These are phyloP conservation scores for Cygnus buccinator DNA, from an alignment of 2,113 vertebrate genomes.

Conservation along the genomic window DNA sequence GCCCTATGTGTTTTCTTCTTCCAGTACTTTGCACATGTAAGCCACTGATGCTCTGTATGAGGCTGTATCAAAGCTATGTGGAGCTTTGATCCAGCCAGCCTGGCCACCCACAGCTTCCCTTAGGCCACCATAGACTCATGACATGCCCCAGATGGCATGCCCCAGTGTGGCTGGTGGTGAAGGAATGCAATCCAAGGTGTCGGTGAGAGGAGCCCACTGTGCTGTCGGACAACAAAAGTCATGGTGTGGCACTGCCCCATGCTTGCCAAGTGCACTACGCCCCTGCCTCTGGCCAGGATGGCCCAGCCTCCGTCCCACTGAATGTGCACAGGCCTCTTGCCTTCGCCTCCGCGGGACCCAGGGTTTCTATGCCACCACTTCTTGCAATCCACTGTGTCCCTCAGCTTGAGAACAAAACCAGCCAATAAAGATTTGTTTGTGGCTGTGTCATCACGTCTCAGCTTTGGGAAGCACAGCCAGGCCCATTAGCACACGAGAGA, in stretches of 20 bases:
- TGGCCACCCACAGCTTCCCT: background rate
- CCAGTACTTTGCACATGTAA: background rate
- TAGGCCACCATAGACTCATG: no score
- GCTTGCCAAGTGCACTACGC: background rate
- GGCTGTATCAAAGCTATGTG: background rate
- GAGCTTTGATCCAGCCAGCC: rapidly evolving
- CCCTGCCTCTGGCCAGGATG: background rate
- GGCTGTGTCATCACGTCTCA: background rate
- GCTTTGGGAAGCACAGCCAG: background rate
- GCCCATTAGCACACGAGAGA: background rate
- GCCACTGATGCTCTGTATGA: background rate
- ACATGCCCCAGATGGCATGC: no score
- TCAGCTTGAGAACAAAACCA: background rate
- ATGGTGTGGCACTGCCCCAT: background rate
- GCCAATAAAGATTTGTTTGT: background rate
- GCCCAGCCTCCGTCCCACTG: background rate
- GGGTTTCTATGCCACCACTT: background rate
- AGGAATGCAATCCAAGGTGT: background rate
- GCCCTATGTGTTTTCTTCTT: background rate
- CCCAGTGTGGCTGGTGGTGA: background rate
- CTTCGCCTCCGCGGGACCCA: background rate
- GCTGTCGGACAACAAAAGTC: background rate
- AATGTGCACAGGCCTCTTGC: background rate
- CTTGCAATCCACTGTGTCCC: background rate
- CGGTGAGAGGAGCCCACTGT: background rate